Evolutionary conservation across 2,888 invertebrate species (phyloP).

Genomic region (Perizoma affinitatum): DNA sequence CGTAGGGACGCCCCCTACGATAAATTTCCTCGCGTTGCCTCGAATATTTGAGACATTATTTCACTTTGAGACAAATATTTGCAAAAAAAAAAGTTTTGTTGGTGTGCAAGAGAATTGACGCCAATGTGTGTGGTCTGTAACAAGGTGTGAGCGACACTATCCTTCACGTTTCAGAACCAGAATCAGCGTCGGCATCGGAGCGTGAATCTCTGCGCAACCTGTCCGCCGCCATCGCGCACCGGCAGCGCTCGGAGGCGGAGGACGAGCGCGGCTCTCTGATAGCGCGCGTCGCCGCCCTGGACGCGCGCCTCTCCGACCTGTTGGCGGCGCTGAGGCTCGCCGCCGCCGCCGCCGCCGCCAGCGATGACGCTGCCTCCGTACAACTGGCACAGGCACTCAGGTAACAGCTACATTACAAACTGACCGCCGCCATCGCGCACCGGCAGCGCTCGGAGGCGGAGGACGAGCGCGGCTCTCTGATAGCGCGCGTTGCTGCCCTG

Average conservation of each 20-base stretch:
- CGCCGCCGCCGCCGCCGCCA: constrained; percentile 78
- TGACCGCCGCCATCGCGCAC: constrained; percentile 90
- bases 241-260: constrained; percentile 87
- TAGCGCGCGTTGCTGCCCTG: constrained; percentile 58
- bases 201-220: constrained; percentile 90
- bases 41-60: no score
- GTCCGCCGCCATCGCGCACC: constrained; percentile 89
- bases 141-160: background rate
- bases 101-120: no score
- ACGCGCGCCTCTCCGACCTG: constrained; percentile 89
- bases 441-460: constrained; percentile 72
- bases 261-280: constrained; percentile 69
- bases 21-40: no score
- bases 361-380: constrained; percentile 58
- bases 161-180: constrained; percentile 45
- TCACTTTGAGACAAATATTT: no score
- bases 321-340: constrained; percentile 87
- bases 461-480: constrained; percentile 47
- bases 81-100: no score
- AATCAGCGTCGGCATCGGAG: constrained; percentile 69
- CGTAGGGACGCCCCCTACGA: no score
- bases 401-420: constrained; percentile 53
- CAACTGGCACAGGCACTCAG: constrained; percentile 31
- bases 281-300: constrained; percentile 68
- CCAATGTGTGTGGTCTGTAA: no score